Percentiles rank a stretch among this genome's conserved stretches.
Conservation (phyloP, 2,113 vertebrate species). For the Dromaius novaehollandiae region DNA sequence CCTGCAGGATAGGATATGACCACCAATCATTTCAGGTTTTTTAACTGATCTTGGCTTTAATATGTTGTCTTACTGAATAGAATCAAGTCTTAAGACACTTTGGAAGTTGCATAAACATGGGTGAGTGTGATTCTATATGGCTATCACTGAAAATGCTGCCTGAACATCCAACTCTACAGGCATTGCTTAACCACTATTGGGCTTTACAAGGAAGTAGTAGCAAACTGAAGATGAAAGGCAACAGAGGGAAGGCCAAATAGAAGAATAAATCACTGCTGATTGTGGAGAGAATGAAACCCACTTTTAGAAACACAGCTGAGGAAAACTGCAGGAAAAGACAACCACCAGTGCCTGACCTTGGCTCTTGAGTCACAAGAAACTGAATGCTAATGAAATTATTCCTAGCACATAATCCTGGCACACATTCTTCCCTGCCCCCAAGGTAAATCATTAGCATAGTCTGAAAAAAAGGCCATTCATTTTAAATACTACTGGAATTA, state of each 20-base stretch:
- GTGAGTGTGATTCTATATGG: neutral
- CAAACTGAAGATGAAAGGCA: neutral
- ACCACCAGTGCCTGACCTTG: neutral
- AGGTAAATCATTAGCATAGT: neutral
- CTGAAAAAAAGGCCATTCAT: neutral
- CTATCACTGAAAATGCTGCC: neutral
- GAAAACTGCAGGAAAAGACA: neutral
- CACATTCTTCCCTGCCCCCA: neutral
- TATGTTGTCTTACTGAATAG: neutral
- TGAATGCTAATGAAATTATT: neutral
- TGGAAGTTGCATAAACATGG: neutral
- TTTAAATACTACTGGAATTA: neutral
- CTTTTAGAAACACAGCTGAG: neutral
- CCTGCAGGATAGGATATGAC: neutral
- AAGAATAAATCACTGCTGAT: conserved; percentile 1
- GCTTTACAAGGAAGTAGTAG: neutral
- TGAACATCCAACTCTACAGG: neutral
- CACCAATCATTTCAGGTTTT: neutral
- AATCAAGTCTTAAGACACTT: neutral
- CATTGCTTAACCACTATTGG: neutral
- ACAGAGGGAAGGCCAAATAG: neutral
- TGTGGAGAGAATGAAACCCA: neutral
- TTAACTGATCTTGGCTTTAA: neutral
- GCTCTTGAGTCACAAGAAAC: neutral
- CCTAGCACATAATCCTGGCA: neutral